Conservation (phyloP, 2,113 vertebrate species). For the Halichoerus grypus region DNA sequence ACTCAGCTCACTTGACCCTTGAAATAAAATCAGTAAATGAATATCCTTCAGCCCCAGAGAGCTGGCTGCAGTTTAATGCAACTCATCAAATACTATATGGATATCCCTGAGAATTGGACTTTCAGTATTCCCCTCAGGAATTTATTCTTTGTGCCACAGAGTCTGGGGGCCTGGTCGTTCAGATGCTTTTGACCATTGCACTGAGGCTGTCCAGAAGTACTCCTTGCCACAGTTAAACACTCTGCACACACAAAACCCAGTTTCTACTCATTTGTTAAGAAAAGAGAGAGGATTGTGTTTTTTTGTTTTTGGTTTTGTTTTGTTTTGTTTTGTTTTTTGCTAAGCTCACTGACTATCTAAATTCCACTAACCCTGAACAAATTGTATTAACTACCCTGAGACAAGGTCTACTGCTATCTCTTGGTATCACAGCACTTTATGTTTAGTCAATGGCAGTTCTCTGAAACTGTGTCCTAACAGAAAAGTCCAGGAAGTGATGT, state of each 20-base stretch:
- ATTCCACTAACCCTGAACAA: conserved; percentile 57
- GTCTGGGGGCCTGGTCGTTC: neutral
- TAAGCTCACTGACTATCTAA: conserved; percentile 68
- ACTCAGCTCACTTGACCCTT: neutral
- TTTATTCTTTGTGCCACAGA: neutral
- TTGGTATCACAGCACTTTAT: conserved; percentile 78
- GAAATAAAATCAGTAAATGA: neutral
- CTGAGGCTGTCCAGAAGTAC: neutral
- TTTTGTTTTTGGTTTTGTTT: too few relatives aligned
- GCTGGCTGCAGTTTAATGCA: neutral
- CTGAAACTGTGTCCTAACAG: conserved; percentile 55
- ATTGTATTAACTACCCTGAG: conserved; percentile 63
- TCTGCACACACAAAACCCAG: neutral
- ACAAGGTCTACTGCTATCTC: conserved; percentile 79
- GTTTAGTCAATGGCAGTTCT: neutral
- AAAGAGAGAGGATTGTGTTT: neutral
- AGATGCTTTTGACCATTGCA: neutral
- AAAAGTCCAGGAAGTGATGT: conserved; percentile 65
- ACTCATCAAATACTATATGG: neutral
- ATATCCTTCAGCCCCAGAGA: neutral
- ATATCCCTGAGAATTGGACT: neutral
- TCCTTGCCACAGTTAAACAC: neutral
- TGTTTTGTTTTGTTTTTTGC: neutral
- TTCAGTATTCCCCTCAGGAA: neutral
- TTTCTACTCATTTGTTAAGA: neutral